phyloP scores from a whole-genome alignment of 2,888 invertebrate genomes.

The Drosophila setosimentum region DNA sequence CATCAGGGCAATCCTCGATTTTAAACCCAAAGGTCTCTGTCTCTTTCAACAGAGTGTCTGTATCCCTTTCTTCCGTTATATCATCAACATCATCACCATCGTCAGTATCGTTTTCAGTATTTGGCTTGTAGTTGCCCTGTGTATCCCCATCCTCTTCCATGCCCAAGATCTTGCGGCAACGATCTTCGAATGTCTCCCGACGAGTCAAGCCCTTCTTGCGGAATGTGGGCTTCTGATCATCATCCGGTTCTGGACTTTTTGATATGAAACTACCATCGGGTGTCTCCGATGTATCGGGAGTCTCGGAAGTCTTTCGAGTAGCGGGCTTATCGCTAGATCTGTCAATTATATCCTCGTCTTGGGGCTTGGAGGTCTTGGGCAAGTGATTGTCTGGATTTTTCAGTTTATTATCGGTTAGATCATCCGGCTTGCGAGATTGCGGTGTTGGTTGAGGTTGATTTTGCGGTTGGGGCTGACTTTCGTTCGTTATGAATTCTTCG shows the following conservation, averaged over 20 bases:
- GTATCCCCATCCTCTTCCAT: conserved; percentile 85
- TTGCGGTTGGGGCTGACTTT: conserved; percentile 45
- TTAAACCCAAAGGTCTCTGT: conserved; percentile 74
- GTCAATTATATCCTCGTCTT: conserved; percentile 33
- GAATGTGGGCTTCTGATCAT: conserved; percentile 82
- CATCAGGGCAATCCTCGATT: conserved; percentile 83
- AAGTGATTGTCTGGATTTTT: neutral
- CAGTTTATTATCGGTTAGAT: neutral
- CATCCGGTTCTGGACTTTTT: conserved; percentile 52
- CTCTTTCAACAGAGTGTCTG: conserved; percentile 25
- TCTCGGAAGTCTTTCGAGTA: neutral
- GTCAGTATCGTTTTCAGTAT: conserved; percentile 29
- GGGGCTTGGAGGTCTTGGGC: conserved; percentile 9
- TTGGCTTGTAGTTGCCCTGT: conserved; percentile 69
- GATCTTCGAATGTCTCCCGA: conserved; percentile 90
- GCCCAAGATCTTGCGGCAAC: conserved; percentile 90
- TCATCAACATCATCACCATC: conserved; percentile 35
- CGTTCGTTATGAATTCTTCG: conserved; percentile 71
- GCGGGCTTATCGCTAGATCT: conserved; percentile 18
- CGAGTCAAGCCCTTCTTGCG: conserved; percentile 87
- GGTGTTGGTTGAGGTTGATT: conserved; percentile 9
- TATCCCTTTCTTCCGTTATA: conserved; percentile 40
- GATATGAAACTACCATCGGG: conserved; percentile 79
- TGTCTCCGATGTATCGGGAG: conserved; percentile 48
- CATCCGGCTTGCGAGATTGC: conserved; percentile 7